Evolutionary conservation across 2,797 vertebrate genomes (phyloP).

Genomic region (Dendrocincla tyrannina): DNA sequence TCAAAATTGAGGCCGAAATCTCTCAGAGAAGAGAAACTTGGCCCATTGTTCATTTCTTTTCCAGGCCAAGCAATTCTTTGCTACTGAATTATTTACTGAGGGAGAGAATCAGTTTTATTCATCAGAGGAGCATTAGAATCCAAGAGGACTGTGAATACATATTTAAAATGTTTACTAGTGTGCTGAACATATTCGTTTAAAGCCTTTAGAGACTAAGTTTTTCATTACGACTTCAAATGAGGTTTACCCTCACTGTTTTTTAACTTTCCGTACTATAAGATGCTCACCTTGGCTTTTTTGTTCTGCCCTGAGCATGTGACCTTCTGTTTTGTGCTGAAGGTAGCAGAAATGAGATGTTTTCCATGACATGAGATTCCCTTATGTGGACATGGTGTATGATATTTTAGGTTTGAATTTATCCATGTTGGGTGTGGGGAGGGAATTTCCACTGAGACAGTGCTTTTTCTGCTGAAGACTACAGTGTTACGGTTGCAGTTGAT

Average conservation of each 20-base stretch:
- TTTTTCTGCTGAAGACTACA: not conserved
- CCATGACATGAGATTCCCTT: not conserved
- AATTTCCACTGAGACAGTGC: not conserved
- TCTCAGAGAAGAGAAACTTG: not conserved
- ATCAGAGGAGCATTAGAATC: slow-evolving; percentile 37
- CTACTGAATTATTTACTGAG: slow-evolving; percentile 35
- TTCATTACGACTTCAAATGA: slow-evolving; percentile 11
- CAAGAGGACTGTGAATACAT: slow-evolving; percentile 43
- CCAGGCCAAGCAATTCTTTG: not conserved
- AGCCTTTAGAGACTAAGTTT: not conserved
- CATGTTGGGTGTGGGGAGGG: rapidly evolving
- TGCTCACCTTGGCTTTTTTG: not conserved
- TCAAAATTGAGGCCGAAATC: not conserved
- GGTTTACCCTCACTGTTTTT: not conserved
- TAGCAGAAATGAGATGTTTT: not conserved
- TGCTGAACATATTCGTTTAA: slow-evolving; percentile 1
- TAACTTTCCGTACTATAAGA: not conserved
- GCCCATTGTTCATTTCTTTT: not conserved
- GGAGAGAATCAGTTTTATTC: slow-evolving; percentile 9
- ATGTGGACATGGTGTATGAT: not conserved
- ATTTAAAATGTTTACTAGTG: slow-evolving; percentile 51
- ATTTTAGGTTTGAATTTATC: not conserved
- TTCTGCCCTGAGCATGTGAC: not conserved
- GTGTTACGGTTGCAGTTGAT: not conserved
- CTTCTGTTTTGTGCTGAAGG: not conserved